Conservation (phyloP, 2,797 vertebrate species). For the Chrosomus eos region DNA sequence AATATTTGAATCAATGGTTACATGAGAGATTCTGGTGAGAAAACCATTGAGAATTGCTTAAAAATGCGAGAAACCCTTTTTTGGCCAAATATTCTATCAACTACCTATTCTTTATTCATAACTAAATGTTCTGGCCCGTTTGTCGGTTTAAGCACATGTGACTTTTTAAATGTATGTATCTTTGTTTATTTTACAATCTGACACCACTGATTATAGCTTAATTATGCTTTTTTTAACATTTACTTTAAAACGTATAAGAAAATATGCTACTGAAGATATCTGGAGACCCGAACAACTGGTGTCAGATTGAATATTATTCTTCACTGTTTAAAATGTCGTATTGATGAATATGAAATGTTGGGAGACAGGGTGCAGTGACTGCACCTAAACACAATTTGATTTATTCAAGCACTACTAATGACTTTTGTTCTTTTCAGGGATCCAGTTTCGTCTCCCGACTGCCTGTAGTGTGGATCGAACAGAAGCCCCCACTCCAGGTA, state of each 20-base stretch:
- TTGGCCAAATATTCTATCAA: neutral
- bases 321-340: constrained; percentile 15
- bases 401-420: constrained; percentile 64
- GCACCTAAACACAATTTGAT: constrained; percentile 19
- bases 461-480: constrained; percentile 81
- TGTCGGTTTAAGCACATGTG: constrained; percentile 26
- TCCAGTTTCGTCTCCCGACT: constrained; percentile 86
- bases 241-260: neutral
- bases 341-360: constrained; percentile 40
- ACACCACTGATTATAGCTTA: constrained; percentile 13
- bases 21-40: neutral
- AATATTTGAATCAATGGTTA: neutral
- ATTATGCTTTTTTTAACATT: neutral
- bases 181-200: constrained; percentile 28
- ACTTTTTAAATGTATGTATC: constrained; percentile 17
- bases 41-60: constrained; percentile 11
- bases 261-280: neutral
- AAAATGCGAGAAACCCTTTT: neutral
- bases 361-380: constrained; percentile 21
- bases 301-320: constrained; percentile 40
- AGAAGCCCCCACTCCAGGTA: constrained; percentile 80
- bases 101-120: neutral
- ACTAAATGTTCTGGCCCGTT: constrained; percentile 8
- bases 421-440: constrained; percentile 77
- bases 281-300: neutral